phyloP scores from a whole-genome alignment of 2,797 vertebrate species.

The Cheirogaleus major region DNA sequence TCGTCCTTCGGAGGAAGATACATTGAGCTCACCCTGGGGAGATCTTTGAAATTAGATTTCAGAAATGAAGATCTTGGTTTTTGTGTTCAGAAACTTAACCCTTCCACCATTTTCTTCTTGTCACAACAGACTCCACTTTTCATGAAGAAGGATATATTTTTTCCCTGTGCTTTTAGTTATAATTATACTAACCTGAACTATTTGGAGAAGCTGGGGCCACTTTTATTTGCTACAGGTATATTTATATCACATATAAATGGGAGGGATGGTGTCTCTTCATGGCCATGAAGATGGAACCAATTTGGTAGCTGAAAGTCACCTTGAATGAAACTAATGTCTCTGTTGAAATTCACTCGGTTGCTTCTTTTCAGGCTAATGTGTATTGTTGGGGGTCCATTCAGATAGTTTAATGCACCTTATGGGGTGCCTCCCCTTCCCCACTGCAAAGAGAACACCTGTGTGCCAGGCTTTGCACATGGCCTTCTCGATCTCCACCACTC shows the following conservation, averaged over 20 bases:
- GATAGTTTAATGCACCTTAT: background rate
- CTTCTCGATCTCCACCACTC: fast-evolving
- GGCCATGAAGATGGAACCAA: background rate
- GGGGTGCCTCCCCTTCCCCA: background rate
- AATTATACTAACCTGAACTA: background rate
- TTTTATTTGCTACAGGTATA: background rate
- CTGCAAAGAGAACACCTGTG: background rate
- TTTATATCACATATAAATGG: background rate
- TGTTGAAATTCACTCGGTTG: fast-evolving
- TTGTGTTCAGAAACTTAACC: background rate
- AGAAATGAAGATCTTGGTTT: background rate
- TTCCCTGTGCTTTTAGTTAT: background rate
- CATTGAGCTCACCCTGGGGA: background rate
- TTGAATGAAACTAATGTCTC: background rate
- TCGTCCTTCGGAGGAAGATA: background rate
- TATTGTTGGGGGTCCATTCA: too few species aligned
- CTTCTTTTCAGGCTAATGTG: background rate
- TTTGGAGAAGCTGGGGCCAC: background rate
- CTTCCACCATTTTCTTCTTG: background rate
- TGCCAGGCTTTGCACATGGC: background rate
- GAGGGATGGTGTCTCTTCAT: background rate
- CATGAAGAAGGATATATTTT: fast-evolving
- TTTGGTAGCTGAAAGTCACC: background rate
- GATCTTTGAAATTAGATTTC: background rate
- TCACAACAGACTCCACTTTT: background rate